A percentile compares a stretch with the other conserved stretches of the same genome.
phyloP scores from a whole-genome alignment of 2,113 vertebrate genomes.

The Paralichthys olivaceus region DNA sequence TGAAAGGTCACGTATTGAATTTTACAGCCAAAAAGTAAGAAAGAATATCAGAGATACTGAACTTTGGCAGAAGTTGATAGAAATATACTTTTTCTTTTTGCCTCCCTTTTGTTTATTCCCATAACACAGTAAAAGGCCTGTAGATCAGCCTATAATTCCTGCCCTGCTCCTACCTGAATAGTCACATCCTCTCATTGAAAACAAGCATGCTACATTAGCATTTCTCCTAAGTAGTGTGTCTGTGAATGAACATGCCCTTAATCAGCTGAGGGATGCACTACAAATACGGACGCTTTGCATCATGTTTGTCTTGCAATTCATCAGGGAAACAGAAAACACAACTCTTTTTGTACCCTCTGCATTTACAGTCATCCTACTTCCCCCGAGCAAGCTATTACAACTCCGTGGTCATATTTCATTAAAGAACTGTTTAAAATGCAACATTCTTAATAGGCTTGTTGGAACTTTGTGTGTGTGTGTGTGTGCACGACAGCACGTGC shows the following conservation, averaged over 20 bases:
- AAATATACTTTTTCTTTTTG: too few species aligned
- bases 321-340: slow-evolving; percentile 49
- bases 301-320: slow-evolving; percentile 69
- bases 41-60: background rate
- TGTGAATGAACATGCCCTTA: slow-evolving; percentile 15
- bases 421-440: slow-evolving; percentile 69
- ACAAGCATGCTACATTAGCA: background rate
- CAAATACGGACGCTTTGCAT: slow-evolving; percentile 58
- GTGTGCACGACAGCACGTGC: slow-evolving; percentile 9
- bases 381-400: slow-evolving; percentile 62
- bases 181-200: slow-evolving; percentile 1
- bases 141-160: too few species aligned
- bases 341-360: slow-evolving; percentile 43
- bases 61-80: background rate
- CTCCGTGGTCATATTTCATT: slow-evolving; percentile 72
- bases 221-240: slow-evolving; percentile 7
- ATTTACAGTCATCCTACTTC: slow-evolving; percentile 58
- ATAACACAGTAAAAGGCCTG: too few species aligned
- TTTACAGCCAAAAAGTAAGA: background rate
- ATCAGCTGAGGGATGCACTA: slow-evolving; percentile 30
- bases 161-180: background rate
- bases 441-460: slow-evolving; percentile 65
- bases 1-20: background rate
- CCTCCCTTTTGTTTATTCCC: too few species aligned
- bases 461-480: slow-evolving; percentile 40